Base-by-base conservation (phyloP, 2,888 invertebrate species). In the Drosophila algonquin region DNA sequence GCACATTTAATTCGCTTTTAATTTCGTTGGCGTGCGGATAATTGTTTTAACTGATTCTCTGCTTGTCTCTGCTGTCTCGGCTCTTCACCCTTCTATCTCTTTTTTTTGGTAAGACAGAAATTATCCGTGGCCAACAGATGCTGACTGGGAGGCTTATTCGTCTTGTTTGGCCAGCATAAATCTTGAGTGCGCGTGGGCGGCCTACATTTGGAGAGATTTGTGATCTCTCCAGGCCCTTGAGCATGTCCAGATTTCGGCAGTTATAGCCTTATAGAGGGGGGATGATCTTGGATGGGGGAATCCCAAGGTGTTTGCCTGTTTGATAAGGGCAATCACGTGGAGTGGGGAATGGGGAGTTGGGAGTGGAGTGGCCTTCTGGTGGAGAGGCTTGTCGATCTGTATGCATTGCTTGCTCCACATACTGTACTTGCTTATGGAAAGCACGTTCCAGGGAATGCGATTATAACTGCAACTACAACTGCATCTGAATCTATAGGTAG, bases 1-100 rank as follows among this genome's bases (percentile, higher is more conserved):
- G 65, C 55, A 69, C 67, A 75, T 53, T 65, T 73, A 71, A 77
- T 73, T 72, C 48, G 67, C 69, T 58, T 70, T 65, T 59, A 65
- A 72, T 63, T 65, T 64, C 55, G 56, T 24, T 81, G 62, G 68
- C 83, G 79, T 82, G 80, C 59, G 46, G 73, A 51, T 83, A 83
- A 83, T 83, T 86, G 69, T 52, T 30, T 58, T 51, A 24, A 27
- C 14, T 45, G 72, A 56, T 71, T 50, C 48, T 55, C 57, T 12
- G 48, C n/a, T 53, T 53, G 58, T 69, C 65, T 35, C 35, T 35
- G 35, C 35, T 5, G 12, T 14, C 12, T 12, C 35, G 4, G 24
- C 4, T 12, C 12, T 12, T 3, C 35, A 35, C 35, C 35, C 35
- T 21, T 67, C 58, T 53, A 58, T 53, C n/a, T 40, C 7, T n/a